phyloP scores from a whole-genome alignment of 1,140 invertebrate species.

The Augochlora pura region DNA sequence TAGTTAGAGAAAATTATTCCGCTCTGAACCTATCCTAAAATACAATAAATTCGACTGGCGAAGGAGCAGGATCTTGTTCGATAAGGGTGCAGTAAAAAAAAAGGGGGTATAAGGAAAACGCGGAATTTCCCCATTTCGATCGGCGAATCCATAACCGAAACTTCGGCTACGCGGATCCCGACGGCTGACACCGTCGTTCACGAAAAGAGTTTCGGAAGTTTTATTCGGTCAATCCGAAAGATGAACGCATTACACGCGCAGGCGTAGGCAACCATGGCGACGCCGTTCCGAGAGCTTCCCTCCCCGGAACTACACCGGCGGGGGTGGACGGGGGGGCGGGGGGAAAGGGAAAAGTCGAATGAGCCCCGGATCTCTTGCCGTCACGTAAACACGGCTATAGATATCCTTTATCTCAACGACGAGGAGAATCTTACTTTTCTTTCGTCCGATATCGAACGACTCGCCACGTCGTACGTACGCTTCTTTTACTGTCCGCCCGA shows the following conservation, averaged over 20 bases:
- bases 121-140: not conserved
- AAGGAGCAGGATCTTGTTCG: no score
- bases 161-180: not conserved
- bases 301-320: constrained; percentile 37
- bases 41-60: no score
- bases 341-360: constrained; percentile 38
- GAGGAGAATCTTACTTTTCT: constrained; percentile 50
- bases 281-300: constrained; percentile 46
- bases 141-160: not conserved
- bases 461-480: constrained; percentile 26
- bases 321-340: no score
- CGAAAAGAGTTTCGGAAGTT: not conserved
- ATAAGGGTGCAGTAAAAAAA: not conserved
- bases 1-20: no score
- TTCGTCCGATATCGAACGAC: constrained; percentile 39
- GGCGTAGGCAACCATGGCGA: not conserved
- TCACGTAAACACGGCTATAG: constrained; percentile 62
- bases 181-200: not conserved
- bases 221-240: not conserved
- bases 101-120: not conserved
- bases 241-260: not conserved
- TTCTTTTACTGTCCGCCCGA: constrained; percentile 31
- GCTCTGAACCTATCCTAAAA: no score
- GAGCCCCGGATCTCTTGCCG: constrained; percentile 51
- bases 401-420: constrained; percentile 58